Base-by-base conservation (phyloP, 2,797 vertebrate species). In the Scleropages formosus region DNA sequence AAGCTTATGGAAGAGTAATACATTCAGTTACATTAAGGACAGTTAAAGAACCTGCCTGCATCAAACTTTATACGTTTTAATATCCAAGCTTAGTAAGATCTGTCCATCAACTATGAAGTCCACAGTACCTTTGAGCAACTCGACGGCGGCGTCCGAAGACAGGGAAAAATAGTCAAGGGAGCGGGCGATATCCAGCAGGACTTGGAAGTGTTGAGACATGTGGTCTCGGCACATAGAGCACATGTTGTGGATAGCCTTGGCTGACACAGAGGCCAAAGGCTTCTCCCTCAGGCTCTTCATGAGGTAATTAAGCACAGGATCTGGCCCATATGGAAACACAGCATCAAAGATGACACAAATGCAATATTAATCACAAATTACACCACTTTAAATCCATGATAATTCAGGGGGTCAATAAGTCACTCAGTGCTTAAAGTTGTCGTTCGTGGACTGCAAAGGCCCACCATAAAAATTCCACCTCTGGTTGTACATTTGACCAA, bases 191-290 rank as follows among this genome's bases (percentile, higher is more conserved):
- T 98, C 95, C 83, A 98, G 89, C 78, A 99, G 91, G 53, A 96
- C 95, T 66, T 89, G 94, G 84, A 99, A 99, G 92, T 98, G 97
- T 81, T 98, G 96, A n/a, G 96, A 95, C 97, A 98, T 99, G 91
- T 98, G 97, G 77, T 99, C 97, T n/a, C 97, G 88, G 88, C 97
- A 99, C 70, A 96, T 95, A 0, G 96, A 96, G 84, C 97, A 99
- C 88, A 98, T 97, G 86, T 96, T 99, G 91, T 99, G 96, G 88
- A 99, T 98, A 39, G 97, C 95, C 86, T 98, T 98, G 22, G 97
- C 97, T 0, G 96, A 95, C 0, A 93, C 95, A 0, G 97, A 98
- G 0, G 96, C 96, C 85, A 98, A 78, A 0, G 93, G 86, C 80
- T 97, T 93, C 88, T 98, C 95, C 60, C 96, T 89, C 4, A 99